Percentiles rank a stretch among this genome's conserved stretches.
phyloP scores from a whole-genome alignment of 2,113 vertebrate genomes.

The Cynopterus brachyotis region DNA sequence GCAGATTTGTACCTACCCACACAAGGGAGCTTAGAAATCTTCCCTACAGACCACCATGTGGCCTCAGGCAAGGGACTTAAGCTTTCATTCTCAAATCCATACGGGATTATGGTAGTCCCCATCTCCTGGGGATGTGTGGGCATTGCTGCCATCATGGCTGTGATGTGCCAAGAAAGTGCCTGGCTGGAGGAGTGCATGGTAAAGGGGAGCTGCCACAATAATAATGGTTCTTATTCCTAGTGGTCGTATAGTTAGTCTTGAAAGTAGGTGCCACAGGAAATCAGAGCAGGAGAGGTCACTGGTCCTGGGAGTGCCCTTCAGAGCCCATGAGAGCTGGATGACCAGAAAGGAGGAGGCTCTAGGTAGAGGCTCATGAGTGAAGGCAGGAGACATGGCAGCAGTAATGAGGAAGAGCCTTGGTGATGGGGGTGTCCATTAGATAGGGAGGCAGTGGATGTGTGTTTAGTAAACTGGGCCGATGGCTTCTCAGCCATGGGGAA shows the following conservation, averaged over 20 bases:
- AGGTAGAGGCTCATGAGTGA: not conserved
- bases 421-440: not conserved
- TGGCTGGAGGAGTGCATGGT: rapidly evolving
- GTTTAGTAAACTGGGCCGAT: not conserved
- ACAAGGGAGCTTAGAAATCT: not conserved
- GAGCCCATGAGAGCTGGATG: not conserved
- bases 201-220: too few relatives aligned
- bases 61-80: not conserved
- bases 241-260: not conserved
- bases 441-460: rapidly evolving
- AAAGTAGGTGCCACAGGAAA: not conserved
- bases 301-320: not conserved
- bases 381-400: not conserved
- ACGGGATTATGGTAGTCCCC: rapidly evolving
- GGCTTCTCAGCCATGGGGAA: not conserved
- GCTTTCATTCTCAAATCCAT: not conserved
- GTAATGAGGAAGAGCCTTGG: not conserved
- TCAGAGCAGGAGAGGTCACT: not conserved
- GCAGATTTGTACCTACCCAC: not conserved
- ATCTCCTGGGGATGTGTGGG: rapidly evolving
- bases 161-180: not conserved
- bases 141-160: not conserved
- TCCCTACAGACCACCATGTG: not conserved
- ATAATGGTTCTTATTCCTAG: not conserved
- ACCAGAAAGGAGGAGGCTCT: not conserved